Conservation (phyloP, 2,888 invertebrate genomes). For the Altica lythri region DNA sequence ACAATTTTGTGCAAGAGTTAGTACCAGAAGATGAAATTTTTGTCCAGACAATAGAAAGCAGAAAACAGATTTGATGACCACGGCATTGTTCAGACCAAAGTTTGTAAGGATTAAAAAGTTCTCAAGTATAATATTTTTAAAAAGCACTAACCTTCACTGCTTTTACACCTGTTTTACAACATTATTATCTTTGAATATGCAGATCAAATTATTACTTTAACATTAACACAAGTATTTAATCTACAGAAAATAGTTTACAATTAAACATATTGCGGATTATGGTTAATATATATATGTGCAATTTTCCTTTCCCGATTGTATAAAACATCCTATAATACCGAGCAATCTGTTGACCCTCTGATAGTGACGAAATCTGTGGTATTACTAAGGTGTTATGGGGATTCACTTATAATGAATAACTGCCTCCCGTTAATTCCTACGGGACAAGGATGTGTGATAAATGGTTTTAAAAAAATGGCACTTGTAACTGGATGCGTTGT, state of each 20-base stretch:
- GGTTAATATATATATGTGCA: no score
- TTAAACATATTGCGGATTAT: no score
- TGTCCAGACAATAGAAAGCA: no score
- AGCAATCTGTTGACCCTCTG: slow-evolving; percentile 38
- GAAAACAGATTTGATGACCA: neutral
- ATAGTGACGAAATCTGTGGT: slow-evolving; percentile 28
- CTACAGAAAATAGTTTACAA: no score
- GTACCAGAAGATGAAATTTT: no score
- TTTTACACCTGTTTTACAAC: no score
- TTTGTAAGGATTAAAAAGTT: neutral
- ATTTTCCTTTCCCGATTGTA: neutral
- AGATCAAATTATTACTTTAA: no score
- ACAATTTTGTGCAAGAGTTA: no score
- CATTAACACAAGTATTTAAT: no score
- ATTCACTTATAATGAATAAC: slow-evolving; percentile 40
- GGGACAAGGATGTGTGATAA: slow-evolving; percentile 21
- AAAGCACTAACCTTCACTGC: no score
- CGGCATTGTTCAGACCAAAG: neutral
- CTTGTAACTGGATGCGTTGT: slow-evolving; percentile 17
- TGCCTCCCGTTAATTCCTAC: slow-evolving; percentile 25
- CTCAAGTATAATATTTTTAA: no score
- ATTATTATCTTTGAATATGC: no score
- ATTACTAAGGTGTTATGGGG: slow-evolving; percentile 33
- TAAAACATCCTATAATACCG: slow-evolving; percentile 23
- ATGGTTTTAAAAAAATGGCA: slow-evolving; percentile 17